Evolutionary conservation across 2,113 vertebrate genomes (phyloP).

Genomic region (Herpetotheres cachinnans): DNA sequence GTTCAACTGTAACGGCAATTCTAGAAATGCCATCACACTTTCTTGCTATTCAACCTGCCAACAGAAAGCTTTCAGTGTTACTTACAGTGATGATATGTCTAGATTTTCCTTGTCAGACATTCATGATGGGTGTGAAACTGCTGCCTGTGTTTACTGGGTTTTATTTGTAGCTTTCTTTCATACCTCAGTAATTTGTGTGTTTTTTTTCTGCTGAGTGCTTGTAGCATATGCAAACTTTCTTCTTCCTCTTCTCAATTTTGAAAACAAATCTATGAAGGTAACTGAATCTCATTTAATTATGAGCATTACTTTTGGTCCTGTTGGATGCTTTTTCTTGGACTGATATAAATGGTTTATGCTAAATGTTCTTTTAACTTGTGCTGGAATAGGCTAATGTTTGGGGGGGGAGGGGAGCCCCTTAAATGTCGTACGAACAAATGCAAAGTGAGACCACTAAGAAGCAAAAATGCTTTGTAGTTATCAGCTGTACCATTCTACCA

Average conservation of each 20-base stretch:
- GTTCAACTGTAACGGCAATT: neutral
- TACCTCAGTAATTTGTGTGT: neutral
- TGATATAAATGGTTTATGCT: neutral
- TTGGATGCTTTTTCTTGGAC: neutral
- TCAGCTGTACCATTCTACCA: neutral
- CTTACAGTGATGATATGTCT: neutral
- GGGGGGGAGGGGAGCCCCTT: neutral
- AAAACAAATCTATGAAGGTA: neutral
- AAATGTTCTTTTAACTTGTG: neutral
- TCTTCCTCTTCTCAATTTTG: neutral
- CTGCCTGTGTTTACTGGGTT: neutral
- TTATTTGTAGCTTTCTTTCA: neutral
- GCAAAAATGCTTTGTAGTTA: neutral
- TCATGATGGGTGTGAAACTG: neutral
- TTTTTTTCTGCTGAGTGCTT: neutral
- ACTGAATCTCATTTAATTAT: neutral
- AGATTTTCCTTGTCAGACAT: neutral
- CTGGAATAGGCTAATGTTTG: neutral
- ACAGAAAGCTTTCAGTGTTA: neutral
- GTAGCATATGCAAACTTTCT: neutral
- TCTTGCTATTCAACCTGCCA: neutral
- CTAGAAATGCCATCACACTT: neutral
- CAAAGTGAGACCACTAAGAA: neutral
- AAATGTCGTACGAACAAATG: neutral
- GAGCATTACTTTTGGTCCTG: neutral